Percentiles rank a stretch among this genome's conserved stretches.
These are phyloP conservation scores for Vanessa tameamea DNA, from an alignment of 1,140 invertebrate genomes.

Conservation along the genomic window DNA sequence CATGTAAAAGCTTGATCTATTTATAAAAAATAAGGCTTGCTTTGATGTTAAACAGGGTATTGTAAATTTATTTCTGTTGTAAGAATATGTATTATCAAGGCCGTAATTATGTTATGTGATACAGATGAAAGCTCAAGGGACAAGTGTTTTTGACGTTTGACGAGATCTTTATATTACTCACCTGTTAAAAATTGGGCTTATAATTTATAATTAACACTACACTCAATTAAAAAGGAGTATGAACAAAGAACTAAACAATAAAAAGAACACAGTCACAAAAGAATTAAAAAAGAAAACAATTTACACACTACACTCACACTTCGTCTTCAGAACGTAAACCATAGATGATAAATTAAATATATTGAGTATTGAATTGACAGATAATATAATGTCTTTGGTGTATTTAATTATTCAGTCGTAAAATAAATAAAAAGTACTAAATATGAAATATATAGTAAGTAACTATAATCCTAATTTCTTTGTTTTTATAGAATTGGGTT, in stretches of 20 bases:
- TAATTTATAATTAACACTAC: constrained; percentile 7
- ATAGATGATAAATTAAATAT: constrained; percentile 16
- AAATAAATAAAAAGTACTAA: no score
- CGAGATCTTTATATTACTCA: constrained; percentile 23
- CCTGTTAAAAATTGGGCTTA: constrained; percentile 12
- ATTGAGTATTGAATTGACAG: not conserved
- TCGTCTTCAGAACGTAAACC: constrained; percentile 19
- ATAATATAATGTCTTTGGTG: not conserved
- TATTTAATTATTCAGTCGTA: no score
- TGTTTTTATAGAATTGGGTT: no score
- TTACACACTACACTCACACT: constrained; percentile 33
- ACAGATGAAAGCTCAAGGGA: constrained; percentile 29
- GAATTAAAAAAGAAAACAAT: constrained; percentile 36
- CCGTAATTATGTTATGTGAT: constrained; percentile 23
- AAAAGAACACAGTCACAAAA: constrained; percentile 30
- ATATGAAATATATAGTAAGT: no score
- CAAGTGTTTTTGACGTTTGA: constrained; percentile 33
- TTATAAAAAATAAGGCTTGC: not conserved
- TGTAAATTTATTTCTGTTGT: not conserved
- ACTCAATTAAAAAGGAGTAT: constrained; percentile 22
- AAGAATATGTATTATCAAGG: constrained; percentile 19
- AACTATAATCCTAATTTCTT: no score
- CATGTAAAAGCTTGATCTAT: not conserved
- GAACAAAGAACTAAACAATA: constrained; percentile 17
- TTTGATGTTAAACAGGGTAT: not conserved